These are phyloP conservation scores for Chaenogobius annularis DNA, from an alignment of 2,113 vertebrate species.

Conservation along the genomic window DNA sequence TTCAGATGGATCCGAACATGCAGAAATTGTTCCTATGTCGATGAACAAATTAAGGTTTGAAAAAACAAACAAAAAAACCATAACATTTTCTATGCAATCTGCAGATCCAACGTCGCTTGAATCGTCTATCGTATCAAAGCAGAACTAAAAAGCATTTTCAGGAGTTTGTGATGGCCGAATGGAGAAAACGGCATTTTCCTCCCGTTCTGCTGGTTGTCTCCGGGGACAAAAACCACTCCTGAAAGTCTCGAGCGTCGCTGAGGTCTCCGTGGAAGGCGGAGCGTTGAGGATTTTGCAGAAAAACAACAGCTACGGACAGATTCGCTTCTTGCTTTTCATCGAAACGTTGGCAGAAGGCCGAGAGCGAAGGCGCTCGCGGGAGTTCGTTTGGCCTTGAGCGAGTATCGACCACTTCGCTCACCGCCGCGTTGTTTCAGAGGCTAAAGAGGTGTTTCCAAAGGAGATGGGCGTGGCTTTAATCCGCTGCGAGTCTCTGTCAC, in stretches of 20 bases:
- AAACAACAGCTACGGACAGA: no score
- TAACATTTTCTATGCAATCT: background rate
- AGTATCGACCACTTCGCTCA: no score
- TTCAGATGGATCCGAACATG: slow-evolving; percentile 31
- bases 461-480: background rate
- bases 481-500: background rate
- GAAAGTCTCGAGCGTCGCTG: no score
- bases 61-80: slow-evolving; percentile 28
- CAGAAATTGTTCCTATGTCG: slow-evolving; percentile 13
- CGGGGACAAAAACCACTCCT: background rate
- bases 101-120: background rate
- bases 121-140: background rate
- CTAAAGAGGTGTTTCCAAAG: background rate
- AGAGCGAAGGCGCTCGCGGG: no score
- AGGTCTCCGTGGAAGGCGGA: no score
- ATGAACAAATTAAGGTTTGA: slow-evolving; percentile 19
- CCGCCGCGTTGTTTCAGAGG: background rate
- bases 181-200: background rate
- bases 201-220: background rate
- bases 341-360: no score
- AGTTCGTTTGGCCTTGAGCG: no score
- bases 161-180: background rate
- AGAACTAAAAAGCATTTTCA: background rate
- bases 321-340: no score
- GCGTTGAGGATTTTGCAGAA: no score